These are phyloP conservation scores for Apodemia zela DNA, from an alignment of 2,888 invertebrate species.

Conservation along the genomic window DNA sequence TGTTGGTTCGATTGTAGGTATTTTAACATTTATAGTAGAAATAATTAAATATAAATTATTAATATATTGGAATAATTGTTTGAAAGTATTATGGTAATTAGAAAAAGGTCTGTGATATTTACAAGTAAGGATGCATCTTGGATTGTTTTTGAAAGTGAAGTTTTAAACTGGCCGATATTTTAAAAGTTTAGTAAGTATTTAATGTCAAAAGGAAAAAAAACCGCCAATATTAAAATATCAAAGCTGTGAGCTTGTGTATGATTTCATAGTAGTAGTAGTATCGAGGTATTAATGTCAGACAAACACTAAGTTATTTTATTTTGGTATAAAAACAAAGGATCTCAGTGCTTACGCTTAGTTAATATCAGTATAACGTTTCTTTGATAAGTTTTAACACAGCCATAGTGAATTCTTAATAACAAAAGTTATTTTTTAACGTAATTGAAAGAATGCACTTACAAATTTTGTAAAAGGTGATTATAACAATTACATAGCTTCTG, in stretches of 20 bases:
- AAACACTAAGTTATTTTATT: not conserved
- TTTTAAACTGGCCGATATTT: constrained; percentile 23
- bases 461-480: no score
- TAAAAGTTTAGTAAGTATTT: constrained; percentile 23
- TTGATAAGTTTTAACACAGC: not conserved
- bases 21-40: constrained; percentile 47
- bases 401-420: no score
- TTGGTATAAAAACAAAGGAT: not conserved
- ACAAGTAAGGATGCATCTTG: constrained; percentile 67
- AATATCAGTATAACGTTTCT: not conserved
- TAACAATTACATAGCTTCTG: no score
- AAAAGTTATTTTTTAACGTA: no score
- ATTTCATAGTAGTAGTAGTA: not conserved
- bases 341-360: constrained; percentile 7
- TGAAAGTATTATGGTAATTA: constrained; percentile 72
- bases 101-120: constrained; percentile 74
- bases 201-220: constrained; percentile 2
- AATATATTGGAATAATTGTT: constrained; percentile 42
- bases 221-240: not conserved
- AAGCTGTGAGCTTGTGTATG: constrained; percentile 5
- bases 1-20: constrained; percentile 43
- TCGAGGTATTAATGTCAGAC: not conserved
- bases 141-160: constrained; percentile 71
- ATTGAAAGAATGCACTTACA: no score
- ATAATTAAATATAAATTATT: constrained; percentile 33